phyloP scores from a whole-genome alignment of 2,113 vertebrate genomes.

The Myocastor coypus region DNA sequence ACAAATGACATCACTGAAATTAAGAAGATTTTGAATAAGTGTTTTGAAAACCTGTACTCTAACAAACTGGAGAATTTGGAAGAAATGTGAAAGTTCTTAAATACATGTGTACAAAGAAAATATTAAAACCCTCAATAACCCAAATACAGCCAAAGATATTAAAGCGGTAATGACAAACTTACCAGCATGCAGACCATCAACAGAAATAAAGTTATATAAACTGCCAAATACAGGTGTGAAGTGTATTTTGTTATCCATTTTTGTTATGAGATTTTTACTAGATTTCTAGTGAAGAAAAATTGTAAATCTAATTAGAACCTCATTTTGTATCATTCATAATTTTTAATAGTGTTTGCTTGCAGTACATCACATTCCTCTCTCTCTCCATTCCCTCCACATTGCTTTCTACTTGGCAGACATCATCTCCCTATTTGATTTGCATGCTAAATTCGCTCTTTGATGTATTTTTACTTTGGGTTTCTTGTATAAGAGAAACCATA shows the following conservation, averaged over 20 bases:
- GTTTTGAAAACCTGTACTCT: background rate
- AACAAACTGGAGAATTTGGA: background rate
- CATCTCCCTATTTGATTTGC: background rate
- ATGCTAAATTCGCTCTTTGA: background rate
- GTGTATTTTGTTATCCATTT: background rate
- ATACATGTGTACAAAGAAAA: background rate
- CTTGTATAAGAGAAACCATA: background rate
- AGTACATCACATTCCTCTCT: background rate
- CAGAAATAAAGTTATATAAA: background rate
- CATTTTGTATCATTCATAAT: background rate
- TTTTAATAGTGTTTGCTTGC: background rate
- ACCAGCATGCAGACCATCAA: background rate
- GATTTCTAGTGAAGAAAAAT: background rate
- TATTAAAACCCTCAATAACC: background rate
- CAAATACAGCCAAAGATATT: background rate
- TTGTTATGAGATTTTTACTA: slow-evolving; percentile 15
- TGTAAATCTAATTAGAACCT: background rate
- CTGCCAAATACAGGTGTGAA: background rate
- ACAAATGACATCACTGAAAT: background rate
- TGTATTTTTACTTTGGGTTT: background rate
- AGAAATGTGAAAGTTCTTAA: background rate
- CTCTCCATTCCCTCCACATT: background rate
- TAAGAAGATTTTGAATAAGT: background rate
- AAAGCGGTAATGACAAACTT: background rate
- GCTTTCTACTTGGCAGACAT: background rate